Conservation (phyloP, 2,888 invertebrate species). For the Blastobasis lacticolella region DNA sequence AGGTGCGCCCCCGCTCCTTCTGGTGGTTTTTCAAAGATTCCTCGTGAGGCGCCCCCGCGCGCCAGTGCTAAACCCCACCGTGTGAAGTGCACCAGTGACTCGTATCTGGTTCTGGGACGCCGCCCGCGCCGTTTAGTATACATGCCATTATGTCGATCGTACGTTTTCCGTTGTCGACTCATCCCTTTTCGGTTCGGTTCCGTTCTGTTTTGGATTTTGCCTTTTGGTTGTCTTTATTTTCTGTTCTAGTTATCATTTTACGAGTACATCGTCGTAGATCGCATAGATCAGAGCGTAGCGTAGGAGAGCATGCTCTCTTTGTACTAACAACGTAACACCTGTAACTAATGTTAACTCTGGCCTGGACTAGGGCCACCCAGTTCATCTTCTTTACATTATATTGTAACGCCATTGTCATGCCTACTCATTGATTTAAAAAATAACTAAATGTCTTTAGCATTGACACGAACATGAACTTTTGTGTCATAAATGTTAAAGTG, state of each 20-base stretch:
- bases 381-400: too few species aligned
- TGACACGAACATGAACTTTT: too few species aligned
- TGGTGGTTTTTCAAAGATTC: conserved; percentile 66
- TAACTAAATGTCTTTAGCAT: too few species aligned
- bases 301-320: conserved; percentile 17
- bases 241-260: conserved; percentile 5
- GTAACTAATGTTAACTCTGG: not conserved
- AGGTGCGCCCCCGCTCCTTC: conserved; percentile 83
- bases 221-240: conserved; percentile 8
- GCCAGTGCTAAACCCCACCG: conserved; percentile 31
- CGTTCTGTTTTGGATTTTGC: conserved; percentile 22
- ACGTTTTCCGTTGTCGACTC: conserved; percentile 44
- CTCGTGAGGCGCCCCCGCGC: conserved; percentile 11
- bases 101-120: conserved; percentile 30
- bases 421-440: too few species aligned
- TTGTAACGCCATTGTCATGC: too few species aligned
- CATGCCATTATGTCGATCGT: conserved; percentile 73
- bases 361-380: too few species aligned
- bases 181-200: conserved; percentile 25
- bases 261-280: conserved; percentile 18
- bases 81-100: conserved; percentile 47
- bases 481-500: not conserved
- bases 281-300: conserved; percentile 26
- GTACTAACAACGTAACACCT: conserved; percentile 1
- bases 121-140: conserved; percentile 24